Conservation (phyloP, 2,888 invertebrate genomes). For the Resseliella maxima region DNA sequence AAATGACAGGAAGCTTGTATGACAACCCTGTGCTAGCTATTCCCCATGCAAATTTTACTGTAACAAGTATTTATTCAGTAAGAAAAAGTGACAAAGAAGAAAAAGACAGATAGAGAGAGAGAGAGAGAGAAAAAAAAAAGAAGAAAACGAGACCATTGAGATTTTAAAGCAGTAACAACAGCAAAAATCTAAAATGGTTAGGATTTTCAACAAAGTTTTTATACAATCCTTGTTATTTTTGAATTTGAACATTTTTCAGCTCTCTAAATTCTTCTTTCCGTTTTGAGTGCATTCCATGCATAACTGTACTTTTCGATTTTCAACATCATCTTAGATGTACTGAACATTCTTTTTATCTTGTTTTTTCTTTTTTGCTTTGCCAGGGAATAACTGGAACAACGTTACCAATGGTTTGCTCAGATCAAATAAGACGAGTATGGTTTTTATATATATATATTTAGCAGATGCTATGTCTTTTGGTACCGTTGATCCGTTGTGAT, state of each 20-base stretch:
- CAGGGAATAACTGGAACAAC: neutral
- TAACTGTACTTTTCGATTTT: neutral
- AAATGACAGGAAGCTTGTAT: neutral
- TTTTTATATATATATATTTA: neutral
- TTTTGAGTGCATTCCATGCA: neutral
- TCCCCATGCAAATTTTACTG: neutral
- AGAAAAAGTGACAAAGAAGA: neutral
- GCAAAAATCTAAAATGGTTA: neutral
- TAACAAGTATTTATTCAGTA: neutral
- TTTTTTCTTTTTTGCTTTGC: neutral
- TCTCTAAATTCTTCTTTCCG: too few species aligned
- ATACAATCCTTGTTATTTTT: neutral
- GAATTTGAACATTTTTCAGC: neutral
- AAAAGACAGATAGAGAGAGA: neutral
- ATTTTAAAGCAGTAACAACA: neutral
- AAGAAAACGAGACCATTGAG: neutral
- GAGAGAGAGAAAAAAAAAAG: neutral
- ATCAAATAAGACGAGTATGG: too few species aligned
- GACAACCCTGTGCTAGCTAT: neutral
- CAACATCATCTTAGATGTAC: neutral
- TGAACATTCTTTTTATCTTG: too few species aligned
- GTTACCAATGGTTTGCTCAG: neutral
- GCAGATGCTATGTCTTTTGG: conserved; percentile 24
- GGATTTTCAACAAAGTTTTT: neutral
- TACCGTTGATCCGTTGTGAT: neutral